A percentile compares a stretch with the other conserved stretches of the same genome.
phyloP scores from a whole-genome alignment of 1,140 invertebrate genomes.

The Prorops nasuta region DNA sequence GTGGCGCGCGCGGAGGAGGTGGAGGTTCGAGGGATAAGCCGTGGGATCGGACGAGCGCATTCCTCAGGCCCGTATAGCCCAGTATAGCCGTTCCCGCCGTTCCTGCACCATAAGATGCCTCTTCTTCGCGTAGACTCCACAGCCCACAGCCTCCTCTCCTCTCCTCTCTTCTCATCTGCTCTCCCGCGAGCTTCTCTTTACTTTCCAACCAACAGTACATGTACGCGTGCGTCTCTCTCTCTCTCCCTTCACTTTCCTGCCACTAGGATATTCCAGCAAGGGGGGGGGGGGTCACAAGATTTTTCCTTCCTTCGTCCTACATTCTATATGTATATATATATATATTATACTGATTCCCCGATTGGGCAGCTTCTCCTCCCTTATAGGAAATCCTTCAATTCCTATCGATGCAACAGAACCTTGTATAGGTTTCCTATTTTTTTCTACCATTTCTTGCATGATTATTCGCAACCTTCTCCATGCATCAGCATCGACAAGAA shows the following conservation, averaged over 20 bases:
- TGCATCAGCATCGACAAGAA: neutral
- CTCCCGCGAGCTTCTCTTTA: slow-evolving; percentile 20
- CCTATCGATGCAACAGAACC: too few species aligned
- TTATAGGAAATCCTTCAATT: too few species aligned
- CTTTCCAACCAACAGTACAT: too few species aligned
- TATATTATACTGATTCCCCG: too few species aligned
- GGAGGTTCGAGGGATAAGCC: slow-evolving; percentile 45
- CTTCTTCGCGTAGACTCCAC: slow-evolving; percentile 13
- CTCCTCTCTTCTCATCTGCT: slow-evolving; percentile 18
- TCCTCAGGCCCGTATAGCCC: slow-evolving; percentile 44
- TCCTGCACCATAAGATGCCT: slow-evolving; percentile 42
- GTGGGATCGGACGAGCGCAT: slow-evolving; percentile 53
- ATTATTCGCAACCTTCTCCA: neutral
- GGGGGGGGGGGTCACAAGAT: too few species aligned
- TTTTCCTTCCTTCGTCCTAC: too few species aligned
- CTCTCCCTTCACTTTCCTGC: slow-evolving; percentile 5
- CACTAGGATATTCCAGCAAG: slow-evolving; percentile 26
- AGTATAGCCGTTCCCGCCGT: slow-evolving; percentile 29
- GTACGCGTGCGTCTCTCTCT: slow-evolving; percentile 8
- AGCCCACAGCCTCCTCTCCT: too few species aligned
- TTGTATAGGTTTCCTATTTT: too few species aligned
- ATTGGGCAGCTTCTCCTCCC: too few species aligned
- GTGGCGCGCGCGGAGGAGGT: slow-evolving; percentile 19
- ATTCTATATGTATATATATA: too few species aligned
- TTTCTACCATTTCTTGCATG: neutral